These are phyloP conservation scores for Anastatus disparis DNA, from an alignment of 1,140 invertebrate genomes.

Conservation along the genomic window DNA sequence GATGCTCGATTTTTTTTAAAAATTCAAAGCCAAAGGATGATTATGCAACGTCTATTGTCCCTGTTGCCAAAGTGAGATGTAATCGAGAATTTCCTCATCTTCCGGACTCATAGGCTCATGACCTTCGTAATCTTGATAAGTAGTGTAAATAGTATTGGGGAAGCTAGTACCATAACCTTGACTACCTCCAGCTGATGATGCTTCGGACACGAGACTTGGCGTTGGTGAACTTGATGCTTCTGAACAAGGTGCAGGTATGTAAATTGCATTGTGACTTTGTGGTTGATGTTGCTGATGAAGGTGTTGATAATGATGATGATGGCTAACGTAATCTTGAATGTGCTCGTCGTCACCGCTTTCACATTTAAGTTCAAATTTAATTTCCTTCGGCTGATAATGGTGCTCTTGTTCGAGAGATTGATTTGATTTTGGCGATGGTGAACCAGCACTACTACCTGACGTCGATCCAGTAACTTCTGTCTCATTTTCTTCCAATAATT, in stretches of 20 bases:
- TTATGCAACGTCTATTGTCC: slow-evolving; percentile 62
- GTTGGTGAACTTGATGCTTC: slow-evolving; percentile 82
- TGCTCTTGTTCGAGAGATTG: slow-evolving; percentile 4
- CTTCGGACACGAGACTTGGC: slow-evolving; percentile 82
- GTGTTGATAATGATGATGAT: not conserved
- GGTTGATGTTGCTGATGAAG: slow-evolving; percentile 52
- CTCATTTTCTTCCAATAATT: slow-evolving; percentile 81
- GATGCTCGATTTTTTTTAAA: not conserved
- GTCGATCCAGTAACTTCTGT: slow-evolving; percentile 38
- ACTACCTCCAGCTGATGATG: slow-evolving; percentile 71
- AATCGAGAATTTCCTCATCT: slow-evolving; percentile 89
- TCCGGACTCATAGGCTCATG: slow-evolving; percentile 87
- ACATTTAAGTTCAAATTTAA: slow-evolving; percentile 40
- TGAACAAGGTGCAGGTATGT: slow-evolving; percentile 72
- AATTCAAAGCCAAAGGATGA: not conserved
- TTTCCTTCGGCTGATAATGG: not conserved
- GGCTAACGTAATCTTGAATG: slow-evolving; percentile 41
- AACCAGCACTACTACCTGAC: slow-evolving; percentile 45
- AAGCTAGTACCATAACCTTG: slow-evolving; percentile 65
- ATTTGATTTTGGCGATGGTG: slow-evolving; percentile 19
- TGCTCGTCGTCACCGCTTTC: slow-evolving; percentile 46
- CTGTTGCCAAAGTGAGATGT: slow-evolving; percentile 85
- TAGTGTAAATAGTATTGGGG: slow-evolving; percentile 65
- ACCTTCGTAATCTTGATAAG: slow-evolving; percentile 77
- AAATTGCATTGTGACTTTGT: slow-evolving; percentile 54